These are phyloP conservation scores for Nemoura dubitans DNA, from an alignment of 2,888 invertebrate genomes.

Conservation along the genomic window DNA sequence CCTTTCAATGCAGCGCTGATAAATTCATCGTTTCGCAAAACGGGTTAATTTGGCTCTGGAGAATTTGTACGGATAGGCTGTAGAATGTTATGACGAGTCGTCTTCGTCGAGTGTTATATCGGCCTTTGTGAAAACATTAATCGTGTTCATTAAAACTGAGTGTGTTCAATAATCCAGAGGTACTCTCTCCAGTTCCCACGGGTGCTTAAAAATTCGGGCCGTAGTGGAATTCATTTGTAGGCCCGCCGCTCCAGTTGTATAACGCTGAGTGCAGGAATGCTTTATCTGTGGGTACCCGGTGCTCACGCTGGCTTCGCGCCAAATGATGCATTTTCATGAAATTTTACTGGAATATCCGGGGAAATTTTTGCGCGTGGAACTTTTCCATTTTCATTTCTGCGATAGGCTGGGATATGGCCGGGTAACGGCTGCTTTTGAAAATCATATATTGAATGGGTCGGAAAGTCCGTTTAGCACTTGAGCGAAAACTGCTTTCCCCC, in stretches of 20 bases:
- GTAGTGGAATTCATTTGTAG: slow-evolving; percentile 49
- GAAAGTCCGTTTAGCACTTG: neutral
- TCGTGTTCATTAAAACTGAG: slow-evolving; percentile 26
- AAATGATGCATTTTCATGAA: slow-evolving; percentile 7
- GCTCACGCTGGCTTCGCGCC: neutral
- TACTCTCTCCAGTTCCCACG: slow-evolving; percentile 79
- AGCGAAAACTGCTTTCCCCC: neutral
- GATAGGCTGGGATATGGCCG: neutral
- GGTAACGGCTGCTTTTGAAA: slow-evolving; percentile 7
- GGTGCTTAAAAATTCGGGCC: slow-evolving; percentile 47
- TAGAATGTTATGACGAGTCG: neutral
- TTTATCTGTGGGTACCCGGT: neutral
- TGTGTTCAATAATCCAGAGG: slow-evolving; percentile 71
- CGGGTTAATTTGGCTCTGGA: neutral
- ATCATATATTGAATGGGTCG: neutral
- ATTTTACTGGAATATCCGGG: neutral
- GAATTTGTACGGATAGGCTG: neutral
- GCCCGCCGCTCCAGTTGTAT: slow-evolving; percentile 47
- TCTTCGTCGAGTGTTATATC: neutral
- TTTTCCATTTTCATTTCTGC: neutral
- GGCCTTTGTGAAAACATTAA: slow-evolving; percentile 23
- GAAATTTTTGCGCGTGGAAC: neutral
- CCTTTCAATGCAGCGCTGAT: neutral
- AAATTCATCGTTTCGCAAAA: neutral
- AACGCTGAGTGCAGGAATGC: slow-evolving; percentile 9